Percentiles rank a stretch among this genome's conserved stretches.
phyloP scores from a whole-genome alignment of 2,797 vertebrate genomes.

The Xenopus petersii region DNA sequence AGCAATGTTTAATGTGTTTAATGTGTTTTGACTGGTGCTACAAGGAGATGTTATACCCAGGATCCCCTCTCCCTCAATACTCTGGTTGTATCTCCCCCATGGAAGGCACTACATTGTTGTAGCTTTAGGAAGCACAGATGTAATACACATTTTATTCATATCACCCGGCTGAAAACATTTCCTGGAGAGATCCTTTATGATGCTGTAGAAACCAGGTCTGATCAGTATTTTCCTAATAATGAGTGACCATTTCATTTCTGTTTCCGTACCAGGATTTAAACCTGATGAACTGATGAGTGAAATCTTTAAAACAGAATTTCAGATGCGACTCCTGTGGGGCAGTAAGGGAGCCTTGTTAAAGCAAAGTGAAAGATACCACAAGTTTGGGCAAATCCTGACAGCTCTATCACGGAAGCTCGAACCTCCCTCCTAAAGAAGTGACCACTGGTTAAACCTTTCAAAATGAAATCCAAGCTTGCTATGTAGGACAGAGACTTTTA shows the following conservation, averaged over 20 bases:
- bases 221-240: no score
- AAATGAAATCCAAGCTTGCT: background rate
- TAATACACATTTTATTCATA: no score
- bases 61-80: no score
- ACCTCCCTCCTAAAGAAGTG: conserved; percentile 56
- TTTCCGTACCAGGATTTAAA: conserved; percentile 74
- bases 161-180: no score
- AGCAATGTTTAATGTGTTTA: no score
- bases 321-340: conserved; percentile 93
- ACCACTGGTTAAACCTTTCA: background rate
- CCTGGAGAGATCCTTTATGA: no score
- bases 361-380: conserved; percentile 86
- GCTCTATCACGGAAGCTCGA: conserved; percentile 93
- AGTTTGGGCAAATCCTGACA: conserved; percentile 93
- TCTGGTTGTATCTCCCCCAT: no score
- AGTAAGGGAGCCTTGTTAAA: conserved; percentile 90
- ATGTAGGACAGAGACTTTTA: conserved; percentile 34
- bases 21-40: no score
- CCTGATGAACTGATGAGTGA: conserved; percentile 85
- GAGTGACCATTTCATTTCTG: conserved; percentile 27
- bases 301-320: conserved; percentile 93
- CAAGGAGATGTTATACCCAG: no score
- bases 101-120: no score
- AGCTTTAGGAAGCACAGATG: no score
- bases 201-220: no score